Conservation (phyloP, 2,113 vertebrate species). For the Octodon degus region DNA sequence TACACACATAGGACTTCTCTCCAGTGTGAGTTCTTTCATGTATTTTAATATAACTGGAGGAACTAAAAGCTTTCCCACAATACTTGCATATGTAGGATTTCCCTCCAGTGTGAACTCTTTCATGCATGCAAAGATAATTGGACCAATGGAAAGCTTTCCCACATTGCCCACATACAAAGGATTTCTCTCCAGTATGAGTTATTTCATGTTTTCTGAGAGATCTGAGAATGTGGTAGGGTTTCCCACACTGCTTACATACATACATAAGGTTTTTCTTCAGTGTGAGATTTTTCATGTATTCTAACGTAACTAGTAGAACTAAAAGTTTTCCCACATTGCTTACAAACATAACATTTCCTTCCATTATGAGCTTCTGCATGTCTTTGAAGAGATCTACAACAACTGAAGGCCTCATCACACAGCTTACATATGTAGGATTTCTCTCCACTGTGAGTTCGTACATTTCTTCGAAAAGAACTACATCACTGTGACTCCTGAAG, state of each 20-base stretch:
- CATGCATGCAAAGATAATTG: neutral
- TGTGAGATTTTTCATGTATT: neutral
- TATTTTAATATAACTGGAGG: neutral
- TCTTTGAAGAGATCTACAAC: neutral
- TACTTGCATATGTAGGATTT: too few species aligned
- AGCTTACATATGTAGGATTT: neutral
- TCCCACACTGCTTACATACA: neutral
- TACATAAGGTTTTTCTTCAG: neutral
- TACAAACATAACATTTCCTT: neutral
- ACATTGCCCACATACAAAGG: neutral
- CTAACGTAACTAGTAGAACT: neutral
- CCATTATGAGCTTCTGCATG: neutral
- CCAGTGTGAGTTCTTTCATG: neutral
- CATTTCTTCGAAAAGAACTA: neutral
- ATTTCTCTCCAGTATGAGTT: too few species aligned
- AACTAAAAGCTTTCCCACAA: too few species aligned
- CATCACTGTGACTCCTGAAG: neutral
- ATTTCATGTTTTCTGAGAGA: neutral
- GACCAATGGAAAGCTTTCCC: neutral
- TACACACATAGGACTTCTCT: neutral
- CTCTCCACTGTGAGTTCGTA: neutral
- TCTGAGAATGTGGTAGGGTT: neutral
- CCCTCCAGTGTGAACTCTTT: neutral
- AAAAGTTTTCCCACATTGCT: neutral
- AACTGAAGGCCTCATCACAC: neutral